Percentiles rank a stretch among this genome's conserved stretches.
Evolutionary conservation across 2,797 vertebrate species (phyloP).

Genomic region (Mormyrops boulengeri): DNA sequence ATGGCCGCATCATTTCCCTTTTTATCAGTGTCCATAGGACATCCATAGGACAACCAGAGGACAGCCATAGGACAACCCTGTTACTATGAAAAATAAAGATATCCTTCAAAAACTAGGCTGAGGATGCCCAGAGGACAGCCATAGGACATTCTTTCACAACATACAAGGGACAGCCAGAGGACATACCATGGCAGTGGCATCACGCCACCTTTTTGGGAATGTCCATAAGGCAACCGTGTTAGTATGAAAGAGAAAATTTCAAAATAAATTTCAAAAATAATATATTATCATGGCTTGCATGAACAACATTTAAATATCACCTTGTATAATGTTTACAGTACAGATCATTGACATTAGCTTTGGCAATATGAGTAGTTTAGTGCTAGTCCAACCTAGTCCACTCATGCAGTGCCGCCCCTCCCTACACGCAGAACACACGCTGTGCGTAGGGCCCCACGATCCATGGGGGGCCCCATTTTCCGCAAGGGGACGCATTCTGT

Average conservation of each 20-base stretch:
- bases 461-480: no score
- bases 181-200: not conserved
- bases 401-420: no score
- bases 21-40: no score
- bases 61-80: not conserved
- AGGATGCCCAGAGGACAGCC: not conserved
- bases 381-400: not conserved
- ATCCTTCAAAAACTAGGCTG: not conserved
- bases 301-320: not conserved
- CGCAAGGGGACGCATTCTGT: no score
- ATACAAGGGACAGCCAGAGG: not conserved
- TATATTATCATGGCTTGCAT: not conserved
- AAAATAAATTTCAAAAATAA: not conserved
- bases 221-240: not conserved
- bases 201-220: not conserved
- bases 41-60: no score
- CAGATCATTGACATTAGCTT: not conserved
- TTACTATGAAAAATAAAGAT: not conserved
- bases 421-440: no score
- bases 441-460: no score
- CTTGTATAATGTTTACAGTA: not conserved
- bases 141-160: not conserved
- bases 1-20: not conserved
- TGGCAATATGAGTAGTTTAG: not conserved
- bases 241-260: not conserved